Evolutionary conservation across 2,797 vertebrate genomes (phyloP).

Genomic region (Hemibagrus guttatus): DNA sequence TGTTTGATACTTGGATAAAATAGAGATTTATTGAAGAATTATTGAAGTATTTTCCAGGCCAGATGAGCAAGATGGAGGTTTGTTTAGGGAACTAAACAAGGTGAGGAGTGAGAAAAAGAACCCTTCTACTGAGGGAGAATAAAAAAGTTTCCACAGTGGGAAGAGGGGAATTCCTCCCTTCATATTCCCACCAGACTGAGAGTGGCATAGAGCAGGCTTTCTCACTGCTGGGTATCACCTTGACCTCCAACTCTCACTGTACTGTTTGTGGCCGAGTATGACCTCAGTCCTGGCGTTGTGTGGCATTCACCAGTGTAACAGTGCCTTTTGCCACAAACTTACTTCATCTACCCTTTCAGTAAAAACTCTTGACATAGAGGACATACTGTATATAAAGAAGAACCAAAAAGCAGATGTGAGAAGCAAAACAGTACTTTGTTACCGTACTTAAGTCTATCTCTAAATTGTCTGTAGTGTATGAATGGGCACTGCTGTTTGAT

Average conservation of each 20-base stretch:
- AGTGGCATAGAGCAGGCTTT: conserved; percentile 33
- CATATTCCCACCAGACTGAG: conserved; percentile 41
- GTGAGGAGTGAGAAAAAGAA: conserved; percentile 24
- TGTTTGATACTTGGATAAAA: background rate
- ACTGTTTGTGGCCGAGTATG: background rate
- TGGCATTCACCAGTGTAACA: conserved; percentile 19
- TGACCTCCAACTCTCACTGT: conserved; percentile 32
- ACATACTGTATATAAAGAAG: background rate
- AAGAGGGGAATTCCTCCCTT: conserved; percentile 50
- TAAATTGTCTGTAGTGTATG: background rate
- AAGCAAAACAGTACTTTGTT: background rate
- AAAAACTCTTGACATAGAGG: background rate
- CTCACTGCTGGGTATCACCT: conserved; percentile 33
- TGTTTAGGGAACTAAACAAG: conserved; percentile 13
- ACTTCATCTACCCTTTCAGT: conserved; percentile 7
- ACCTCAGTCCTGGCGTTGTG: background rate
- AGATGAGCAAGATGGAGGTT: background rate
- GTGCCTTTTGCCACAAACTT: background rate
- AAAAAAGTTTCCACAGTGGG: conserved; percentile 48
- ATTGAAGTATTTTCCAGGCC: background rate
- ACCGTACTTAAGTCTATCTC: background rate
- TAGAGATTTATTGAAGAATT: background rate
- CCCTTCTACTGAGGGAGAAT: conserved; percentile 24
- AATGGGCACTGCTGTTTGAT: too few relatives aligned
- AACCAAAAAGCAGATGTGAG: background rate